Base-by-base conservation (phyloP, 2,888 invertebrate species). In the Geophilus truncorum region DNA sequence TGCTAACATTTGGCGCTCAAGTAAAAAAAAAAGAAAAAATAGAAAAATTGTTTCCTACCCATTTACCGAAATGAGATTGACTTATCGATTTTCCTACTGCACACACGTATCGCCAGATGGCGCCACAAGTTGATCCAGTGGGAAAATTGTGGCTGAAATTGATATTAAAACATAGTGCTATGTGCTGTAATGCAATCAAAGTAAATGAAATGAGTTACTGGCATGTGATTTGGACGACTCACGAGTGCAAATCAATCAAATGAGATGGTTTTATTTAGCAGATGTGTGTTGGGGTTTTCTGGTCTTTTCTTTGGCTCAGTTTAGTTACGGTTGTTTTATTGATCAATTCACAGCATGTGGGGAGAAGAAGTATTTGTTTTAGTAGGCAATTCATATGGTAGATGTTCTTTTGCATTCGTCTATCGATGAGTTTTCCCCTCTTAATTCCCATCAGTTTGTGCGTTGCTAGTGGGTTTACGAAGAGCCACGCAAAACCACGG, bases 311-410 rank as follows among this genome's bases (percentile, higher is more conserved):
- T 70, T 70, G 25, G n/a, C 28, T 70, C 70, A 70, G 25, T 70
- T 70, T 70, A 12, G 70, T 70, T 70, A 70, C 70, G 70, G 70
- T 45, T 70, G 70, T 70, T 70, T 70, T 70, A 70, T 70, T 70
- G 70, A 70, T 70, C 70, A 70, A n/a, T 70, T 25, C 70, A 15
- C 70, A 70, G 70, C 70, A 25, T 10, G 70, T 25, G 70, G 4
- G 18, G 45, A n/a, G 51, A 51, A 70, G 12, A 28, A 70, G 70
- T 70, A 28, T 25, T 70, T 28, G 25, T 70, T 70, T 70, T 70
- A 70, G 70, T 70, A 70, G 70, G 70, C 70, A 70, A 70, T 70
- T 70, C 70, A 70, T 70, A 70, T 70, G 70, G 70, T 70, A 70
- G 70, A 70, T 70, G 70, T 70, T 70, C 70, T 70, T 70, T 70